phyloP scores from a whole-genome alignment of 37 sponge, comb jelly and placozoan species.

The Oscarella lobularis region DNA sequence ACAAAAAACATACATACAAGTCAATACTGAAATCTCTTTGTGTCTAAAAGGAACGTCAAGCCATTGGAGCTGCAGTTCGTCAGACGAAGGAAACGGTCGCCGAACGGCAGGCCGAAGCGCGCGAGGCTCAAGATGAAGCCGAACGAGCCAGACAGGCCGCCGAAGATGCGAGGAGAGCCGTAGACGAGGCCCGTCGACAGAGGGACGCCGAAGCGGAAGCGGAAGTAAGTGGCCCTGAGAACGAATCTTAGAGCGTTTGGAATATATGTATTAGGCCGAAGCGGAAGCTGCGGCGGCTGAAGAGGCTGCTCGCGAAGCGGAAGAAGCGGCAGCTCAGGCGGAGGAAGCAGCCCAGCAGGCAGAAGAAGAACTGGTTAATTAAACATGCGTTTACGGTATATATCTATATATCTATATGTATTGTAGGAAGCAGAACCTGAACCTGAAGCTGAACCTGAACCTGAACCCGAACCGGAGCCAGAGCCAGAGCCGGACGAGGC shows the following conservation, averaged over 20 bases:
- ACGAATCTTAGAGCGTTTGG: neutral
- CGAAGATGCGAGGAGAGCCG: neutral
- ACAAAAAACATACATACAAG: too few species aligned
- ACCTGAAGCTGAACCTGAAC: conserved; percentile 46
- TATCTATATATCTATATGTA: too few species aligned
- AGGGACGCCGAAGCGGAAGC: neutral
- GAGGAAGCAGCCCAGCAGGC: neutral
- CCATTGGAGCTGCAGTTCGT: neutral
- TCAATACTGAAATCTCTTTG: too few species aligned
- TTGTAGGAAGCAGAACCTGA: conserved; percentile 17
- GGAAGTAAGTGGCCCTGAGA: neutral
- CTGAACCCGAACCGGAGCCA: conserved; percentile 21
- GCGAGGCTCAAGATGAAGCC: neutral
- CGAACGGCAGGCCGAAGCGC: neutral
- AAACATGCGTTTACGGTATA: neutral
- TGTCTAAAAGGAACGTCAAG: neutral
- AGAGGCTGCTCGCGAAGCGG: conserved; percentile 8
- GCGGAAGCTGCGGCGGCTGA: conserved; percentile 1
- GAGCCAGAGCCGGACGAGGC: conserved; percentile 12
- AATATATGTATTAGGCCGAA: neutral
- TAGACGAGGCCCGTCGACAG: neutral
- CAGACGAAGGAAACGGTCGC: neutral
- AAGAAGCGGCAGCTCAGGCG: neutral
- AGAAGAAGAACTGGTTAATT: neutral
- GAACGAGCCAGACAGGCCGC: neutral